Conservation (phyloP, 2,797 vertebrate species). For the Pipistrellus pipistrellus region DNA sequence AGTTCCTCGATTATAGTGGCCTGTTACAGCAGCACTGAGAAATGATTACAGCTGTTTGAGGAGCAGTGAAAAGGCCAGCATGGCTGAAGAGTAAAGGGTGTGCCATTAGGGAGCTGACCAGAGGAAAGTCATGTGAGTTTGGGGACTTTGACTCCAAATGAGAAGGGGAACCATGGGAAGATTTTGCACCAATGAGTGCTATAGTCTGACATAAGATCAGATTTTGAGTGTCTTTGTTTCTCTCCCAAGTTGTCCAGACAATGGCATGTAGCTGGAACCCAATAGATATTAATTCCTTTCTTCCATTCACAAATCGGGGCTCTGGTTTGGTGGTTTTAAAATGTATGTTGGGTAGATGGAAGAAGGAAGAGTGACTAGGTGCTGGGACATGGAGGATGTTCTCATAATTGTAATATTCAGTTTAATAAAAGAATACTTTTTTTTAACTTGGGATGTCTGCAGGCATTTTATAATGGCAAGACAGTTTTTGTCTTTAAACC, state of each 20-base stretch:
- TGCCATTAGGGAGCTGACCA: rapidly evolving
- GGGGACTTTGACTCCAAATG: background rate
- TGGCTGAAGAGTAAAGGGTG: background rate
- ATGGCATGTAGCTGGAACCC: background rate
- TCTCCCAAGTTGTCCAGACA: background rate
- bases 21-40: background rate
- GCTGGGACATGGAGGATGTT: background rate
- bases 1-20: background rate
- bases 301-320: background rate
- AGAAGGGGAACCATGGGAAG: background rate
- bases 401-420: background rate
- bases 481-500: constrained; percentile 46
- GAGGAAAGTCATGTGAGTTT: background rate
- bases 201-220: rapidly evolving
- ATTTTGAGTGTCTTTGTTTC: background rate
- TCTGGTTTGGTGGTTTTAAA: background rate
- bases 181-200: rapidly evolving
- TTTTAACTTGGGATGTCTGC: background rate
- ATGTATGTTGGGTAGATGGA: background rate
- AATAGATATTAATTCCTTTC: background rate
- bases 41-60: background rate
- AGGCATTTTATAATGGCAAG: background rate
- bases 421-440: background rate
- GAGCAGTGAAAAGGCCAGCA: background rate
- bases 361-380: background rate